Evolutionary conservation across 2,888 invertebrate species (phyloP).

Genomic region (Perizoma flavofasciatum): DNA sequence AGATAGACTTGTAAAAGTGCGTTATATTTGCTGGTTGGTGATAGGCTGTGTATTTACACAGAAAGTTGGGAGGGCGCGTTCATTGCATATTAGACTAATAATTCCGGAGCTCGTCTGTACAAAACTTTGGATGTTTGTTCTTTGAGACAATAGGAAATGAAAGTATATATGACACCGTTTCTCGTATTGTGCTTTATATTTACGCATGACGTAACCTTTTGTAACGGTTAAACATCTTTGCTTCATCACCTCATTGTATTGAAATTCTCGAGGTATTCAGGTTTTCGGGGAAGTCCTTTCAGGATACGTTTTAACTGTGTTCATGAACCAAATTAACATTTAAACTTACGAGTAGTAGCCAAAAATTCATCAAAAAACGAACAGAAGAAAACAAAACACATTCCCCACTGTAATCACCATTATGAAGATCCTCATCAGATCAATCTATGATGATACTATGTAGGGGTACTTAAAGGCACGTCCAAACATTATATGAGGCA

Average conservation of each 20-base stretch:
- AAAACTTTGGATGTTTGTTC: constrained; percentile 33
- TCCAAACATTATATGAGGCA: too few relatives aligned
- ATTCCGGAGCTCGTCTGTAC: constrained; percentile 17
- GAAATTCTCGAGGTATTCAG: constrained; percentile 2
- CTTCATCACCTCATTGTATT: constrained; percentile 15
- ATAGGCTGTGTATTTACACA: constrained; percentile 11
- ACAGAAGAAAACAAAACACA: too few relatives aligned
- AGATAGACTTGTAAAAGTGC: constrained; percentile 29
- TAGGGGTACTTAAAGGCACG: too few relatives aligned
- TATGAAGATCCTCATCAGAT: too few relatives aligned
- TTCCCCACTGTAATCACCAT: too few relatives aligned
- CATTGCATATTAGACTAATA: constrained; percentile 21
- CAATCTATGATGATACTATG: too few relatives aligned
- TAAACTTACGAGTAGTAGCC: too few relatives aligned
- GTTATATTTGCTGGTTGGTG: constrained; percentile 22
- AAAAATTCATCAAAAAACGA: too few relatives aligned
- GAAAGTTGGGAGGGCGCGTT: constrained; percentile 11
- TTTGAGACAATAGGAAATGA: constrained; percentile 32
- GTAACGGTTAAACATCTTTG: constrained; percentile 15
- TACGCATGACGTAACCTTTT: constrained; percentile 16
- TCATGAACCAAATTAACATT: too few relatives aligned
- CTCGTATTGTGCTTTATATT: constrained; percentile 19
- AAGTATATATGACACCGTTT: constrained; percentile 28
- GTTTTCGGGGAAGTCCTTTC: not conserved
- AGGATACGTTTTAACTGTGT: too few relatives aligned